Evolutionary conservation across 2,113 vertebrate genomes (phyloP).

Genomic region (Pelusios castaneus): DNA sequence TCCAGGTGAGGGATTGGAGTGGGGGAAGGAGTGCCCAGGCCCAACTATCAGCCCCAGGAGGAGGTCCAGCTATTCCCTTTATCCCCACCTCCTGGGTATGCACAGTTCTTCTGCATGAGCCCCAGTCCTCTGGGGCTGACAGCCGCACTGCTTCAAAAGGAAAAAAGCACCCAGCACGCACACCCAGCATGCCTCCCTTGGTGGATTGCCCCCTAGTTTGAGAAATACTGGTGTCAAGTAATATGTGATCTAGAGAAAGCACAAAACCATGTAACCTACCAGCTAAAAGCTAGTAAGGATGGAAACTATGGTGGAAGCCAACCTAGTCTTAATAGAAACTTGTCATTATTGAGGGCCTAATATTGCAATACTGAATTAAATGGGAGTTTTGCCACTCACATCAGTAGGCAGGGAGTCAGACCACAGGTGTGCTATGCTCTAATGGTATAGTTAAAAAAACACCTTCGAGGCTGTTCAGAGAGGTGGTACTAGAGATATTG

Average conservation of each 20-base stretch:
- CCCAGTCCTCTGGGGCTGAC: too few species aligned
- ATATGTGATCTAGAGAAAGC: background rate
- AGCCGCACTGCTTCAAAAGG: too few species aligned
- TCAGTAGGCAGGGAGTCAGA: background rate
- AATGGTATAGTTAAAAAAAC: background rate
- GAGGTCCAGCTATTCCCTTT: too few species aligned
- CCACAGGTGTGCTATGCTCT: background rate
- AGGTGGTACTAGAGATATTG: background rate
- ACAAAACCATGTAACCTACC: background rate
- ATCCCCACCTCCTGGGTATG: too few species aligned
- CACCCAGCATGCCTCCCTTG: too few species aligned
- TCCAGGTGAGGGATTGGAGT: too few species aligned
- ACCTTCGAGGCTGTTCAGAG: background rate
- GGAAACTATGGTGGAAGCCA: background rate
- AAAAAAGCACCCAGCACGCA: too few species aligned
- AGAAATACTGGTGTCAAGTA: too few species aligned
- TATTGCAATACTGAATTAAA: background rate
- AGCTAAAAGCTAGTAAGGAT: background rate
- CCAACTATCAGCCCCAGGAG: too few species aligned
- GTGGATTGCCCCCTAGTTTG: too few species aligned
- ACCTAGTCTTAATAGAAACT: background rate
- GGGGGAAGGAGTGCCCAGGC: too few species aligned
- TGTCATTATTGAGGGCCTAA: background rate
- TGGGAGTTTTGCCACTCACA: background rate
- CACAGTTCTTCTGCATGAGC: too few species aligned